Evolutionary conservation across 2,888 invertebrate species (phyloP), one percentile per base, ranked within the genome.

Genomic region (Eudasyphora cyanicolor): DNA sequence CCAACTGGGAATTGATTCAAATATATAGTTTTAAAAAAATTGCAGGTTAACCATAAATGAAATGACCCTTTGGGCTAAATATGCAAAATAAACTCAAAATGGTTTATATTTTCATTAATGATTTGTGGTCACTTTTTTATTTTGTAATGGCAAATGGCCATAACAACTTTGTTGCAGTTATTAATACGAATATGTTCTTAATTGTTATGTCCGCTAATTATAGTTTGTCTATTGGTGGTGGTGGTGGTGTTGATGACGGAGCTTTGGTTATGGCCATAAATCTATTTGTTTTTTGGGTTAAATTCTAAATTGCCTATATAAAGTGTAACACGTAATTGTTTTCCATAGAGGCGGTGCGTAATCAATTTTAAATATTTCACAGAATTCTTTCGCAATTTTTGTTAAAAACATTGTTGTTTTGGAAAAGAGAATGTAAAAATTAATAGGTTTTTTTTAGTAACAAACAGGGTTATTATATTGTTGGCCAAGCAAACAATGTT

Each of bases 1-100:
- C 32, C 32, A 32, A 8, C 32, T 8, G 8, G n/a, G n/a, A 32
- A 8, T 32, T 4, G 32, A 4, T 8, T 32, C 5, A 6, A 45
- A 45, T 45, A n/a, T n/a, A n/a, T n/a, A 45, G n/a, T 51, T 62
- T 21, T 17, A 54, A 62, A 45, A n/a, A n/a, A 27, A 29, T 29
- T 35, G 38, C 29, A 12, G 3, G 10, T 12, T 57, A 38, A n/a
- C n/a, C 27, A 42, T 4, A 49, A n/a, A 49, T 17, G 19, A 49
- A 71, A 14, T 24, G 32, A 57, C 82, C 82, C 76, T 76, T 67
- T 45, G 54, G 79, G 78, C 24, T 17, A 49, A 14, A 19, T 4
- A 38, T 38, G 38, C 38, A 14, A 38, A 38, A 38, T 38, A 38
- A 38, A 38, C 8, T 6, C 38, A 8, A 38, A 14, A 51, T 54